Conservation (phyloP, 2,113 vertebrate species). For the Rhea americana region DNA sequence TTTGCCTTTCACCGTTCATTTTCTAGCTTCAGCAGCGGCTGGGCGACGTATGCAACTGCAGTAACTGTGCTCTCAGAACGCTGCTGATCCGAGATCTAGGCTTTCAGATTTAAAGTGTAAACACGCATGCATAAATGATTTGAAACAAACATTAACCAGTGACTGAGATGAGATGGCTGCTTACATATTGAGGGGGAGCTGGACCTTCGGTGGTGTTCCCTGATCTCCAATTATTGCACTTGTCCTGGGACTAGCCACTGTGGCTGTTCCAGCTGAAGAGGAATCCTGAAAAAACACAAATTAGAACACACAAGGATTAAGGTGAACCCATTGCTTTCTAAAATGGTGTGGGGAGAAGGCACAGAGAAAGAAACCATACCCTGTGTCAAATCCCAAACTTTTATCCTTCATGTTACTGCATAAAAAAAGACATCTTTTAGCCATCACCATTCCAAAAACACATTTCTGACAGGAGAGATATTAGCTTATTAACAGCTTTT, state of each 20-base stretch:
- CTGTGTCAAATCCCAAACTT: neutral
- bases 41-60: neutral
- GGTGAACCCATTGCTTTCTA: neutral
- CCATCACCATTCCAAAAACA: neutral
- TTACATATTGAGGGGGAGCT: constrained; percentile 98
- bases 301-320: constrained; percentile 11
- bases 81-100: neutral
- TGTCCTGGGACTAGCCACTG: constrained; percentile 83
- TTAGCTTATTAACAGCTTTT: constrained; percentile 30
- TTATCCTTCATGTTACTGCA: neutral
- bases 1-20: neutral
- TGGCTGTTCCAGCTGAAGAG: constrained; percentile 72
- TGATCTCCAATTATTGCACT: constrained; percentile 86
- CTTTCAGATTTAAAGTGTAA: neutral
- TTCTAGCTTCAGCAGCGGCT: neutral
- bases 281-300: constrained; percentile 80
- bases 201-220: constrained; percentile 85
- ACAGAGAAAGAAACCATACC: neutral
- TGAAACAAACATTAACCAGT: neutral
- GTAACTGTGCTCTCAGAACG: neutral
- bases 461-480: neutral
- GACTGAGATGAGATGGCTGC: constrained; percentile 62
- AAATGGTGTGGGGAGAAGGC: neutral
- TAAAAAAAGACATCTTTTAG: neutral
- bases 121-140: accelerated